Percentiles rank a stretch among this genome's conserved stretches.
Conservation (phyloP, 2,797 vertebrate genomes). For the Macrochelys suwanniensis region DNA sequence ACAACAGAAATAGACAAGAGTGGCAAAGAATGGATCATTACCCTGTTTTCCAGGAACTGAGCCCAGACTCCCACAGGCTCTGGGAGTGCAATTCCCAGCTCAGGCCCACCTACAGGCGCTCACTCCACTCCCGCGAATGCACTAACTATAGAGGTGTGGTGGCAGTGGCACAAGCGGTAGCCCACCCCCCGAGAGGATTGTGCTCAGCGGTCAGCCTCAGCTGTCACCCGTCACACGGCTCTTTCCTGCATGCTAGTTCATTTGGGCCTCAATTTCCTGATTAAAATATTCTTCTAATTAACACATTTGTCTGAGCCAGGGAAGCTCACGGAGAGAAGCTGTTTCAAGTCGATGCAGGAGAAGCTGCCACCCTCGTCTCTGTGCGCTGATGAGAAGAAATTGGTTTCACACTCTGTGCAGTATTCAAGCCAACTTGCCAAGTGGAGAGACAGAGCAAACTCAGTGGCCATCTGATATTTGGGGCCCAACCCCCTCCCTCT, state of each 20-base stretch:
- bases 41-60: background rate
- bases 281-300: background rate
- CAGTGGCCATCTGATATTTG: background rate
- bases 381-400: background rate
- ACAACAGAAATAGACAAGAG: background rate
- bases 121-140: too few species aligned
- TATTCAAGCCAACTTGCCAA: background rate
- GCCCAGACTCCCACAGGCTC: background rate
- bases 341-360: background rate
- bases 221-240: too few species aligned
- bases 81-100: background rate
- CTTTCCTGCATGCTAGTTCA: background rate
- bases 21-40: too few species aligned
- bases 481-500: background rate
- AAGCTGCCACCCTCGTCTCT: background rate
- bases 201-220: too few species aligned
- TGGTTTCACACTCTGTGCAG: background rate
- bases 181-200: too few species aligned
- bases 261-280: background rate
- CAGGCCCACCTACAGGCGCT: background rate
- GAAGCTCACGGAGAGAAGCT: background rate
- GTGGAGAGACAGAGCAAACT: background rate
- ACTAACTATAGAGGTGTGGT: too few species aligned
- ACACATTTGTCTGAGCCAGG: background rate
- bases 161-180: too few species aligned